Evolutionary conservation across 2,113 vertebrate genomes (phyloP), one percentile per base, ranked within the genome.

Genomic region (Cromileptes altivelis): DNA sequence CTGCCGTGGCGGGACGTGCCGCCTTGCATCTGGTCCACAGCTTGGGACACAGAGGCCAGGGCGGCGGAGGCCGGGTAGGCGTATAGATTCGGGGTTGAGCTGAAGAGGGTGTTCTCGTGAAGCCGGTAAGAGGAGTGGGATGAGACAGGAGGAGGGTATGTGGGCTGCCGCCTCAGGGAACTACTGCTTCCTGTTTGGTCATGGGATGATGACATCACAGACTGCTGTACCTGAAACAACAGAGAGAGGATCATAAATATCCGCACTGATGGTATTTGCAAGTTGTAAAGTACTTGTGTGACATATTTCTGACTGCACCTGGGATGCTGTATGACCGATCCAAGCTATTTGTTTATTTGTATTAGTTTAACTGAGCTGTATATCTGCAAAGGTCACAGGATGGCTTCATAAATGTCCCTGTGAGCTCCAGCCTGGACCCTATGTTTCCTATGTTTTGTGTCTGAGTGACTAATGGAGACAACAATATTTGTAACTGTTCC

Each of bases 11-110:
- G 94, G 0, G 97, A 96, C 0, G 96, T 95, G 76, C 95, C 94
- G 45, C 96, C 96, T 85, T 98, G 97, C 92, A 98, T 97, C 84
- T 98, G 97, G 65, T 99, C 97, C 90, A 98, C 97, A 5, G 97
- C 97, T 85, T 97, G 97, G 70, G 98, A 98, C 87, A 97, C 97
- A 55, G 98, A 91, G 0, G 97, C 96, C 33, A 98, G 96, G 17
- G 98, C 97, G 0, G 96, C 97, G 2, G 95, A 98, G 0, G 98
- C 97, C 0, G 98, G 97, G 0, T 98, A 99, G 21, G 97, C 97
- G 81, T 98, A 99, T 92, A 99, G 94, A 78, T 96, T 98, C 4
- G 98, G 96, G n/a, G 97, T 95, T 0, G 97, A 96, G 88, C 96
- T 94, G 94, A 99, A 96, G 70, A 98, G 96, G 15, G 97, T 93